Conservation (phyloP, 2,888 invertebrate species). For the Ganaspis brasiliensis region DNA sequence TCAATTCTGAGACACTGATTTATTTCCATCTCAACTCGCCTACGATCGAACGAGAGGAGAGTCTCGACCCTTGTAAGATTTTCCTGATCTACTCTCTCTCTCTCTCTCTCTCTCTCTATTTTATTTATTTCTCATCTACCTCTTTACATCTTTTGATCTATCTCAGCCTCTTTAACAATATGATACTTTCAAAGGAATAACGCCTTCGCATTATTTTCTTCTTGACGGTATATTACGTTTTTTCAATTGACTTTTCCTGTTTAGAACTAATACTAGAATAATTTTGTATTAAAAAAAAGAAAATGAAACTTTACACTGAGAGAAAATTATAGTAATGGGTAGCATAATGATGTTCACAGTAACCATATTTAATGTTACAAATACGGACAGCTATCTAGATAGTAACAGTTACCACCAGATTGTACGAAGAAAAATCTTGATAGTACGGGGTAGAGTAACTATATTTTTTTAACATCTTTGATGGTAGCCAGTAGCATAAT, state of each 20-base stretch:
- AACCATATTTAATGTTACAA: no score
- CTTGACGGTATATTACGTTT: neutral
- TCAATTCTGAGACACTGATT: slow-evolving; percentile 71
- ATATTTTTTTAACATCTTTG: no score
- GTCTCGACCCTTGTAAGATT: slow-evolving; percentile 51
- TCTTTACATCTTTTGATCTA: neutral
- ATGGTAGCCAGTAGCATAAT: no score
- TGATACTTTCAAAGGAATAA: neutral
- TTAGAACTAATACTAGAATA: neutral
- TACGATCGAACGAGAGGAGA: slow-evolving; percentile 59
- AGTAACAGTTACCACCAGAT: no score
- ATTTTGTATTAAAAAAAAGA: neutral
- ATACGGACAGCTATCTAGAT: no score
- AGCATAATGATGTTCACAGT: no score
- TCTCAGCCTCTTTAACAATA: slow-evolving; percentile 22
- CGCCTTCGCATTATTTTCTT: neutral
- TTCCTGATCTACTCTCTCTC: slow-evolving; percentile 40
- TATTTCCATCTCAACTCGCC: slow-evolving; percentile 67
- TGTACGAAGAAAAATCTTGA: no score
- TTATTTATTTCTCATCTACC: slow-evolving; percentile 32
- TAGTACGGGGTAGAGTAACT: no score
- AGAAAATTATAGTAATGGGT: no score
- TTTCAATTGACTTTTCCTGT: neutral
- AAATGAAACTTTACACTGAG: no score
- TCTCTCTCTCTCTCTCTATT: slow-evolving; percentile 30